A percentile compares a stretch with the other conserved stretches of the same genome.
Evolutionary conservation across 64 coral and sea anemone species (phyloP).

Genomic region (Stichodactyla helianthus): DNA sequence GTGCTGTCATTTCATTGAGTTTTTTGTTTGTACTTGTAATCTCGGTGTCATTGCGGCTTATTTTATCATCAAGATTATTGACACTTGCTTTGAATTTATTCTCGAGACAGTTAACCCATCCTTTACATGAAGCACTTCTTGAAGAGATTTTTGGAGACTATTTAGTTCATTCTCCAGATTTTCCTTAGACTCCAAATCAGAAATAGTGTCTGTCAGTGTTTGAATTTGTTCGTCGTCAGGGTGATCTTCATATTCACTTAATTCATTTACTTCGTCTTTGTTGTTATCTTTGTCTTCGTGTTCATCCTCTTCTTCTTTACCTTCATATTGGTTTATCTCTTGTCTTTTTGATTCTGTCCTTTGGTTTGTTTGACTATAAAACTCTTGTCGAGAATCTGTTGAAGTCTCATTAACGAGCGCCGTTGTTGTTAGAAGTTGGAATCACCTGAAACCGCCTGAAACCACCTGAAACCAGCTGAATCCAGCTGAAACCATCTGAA

Average conservation of each 20-base stretch:
- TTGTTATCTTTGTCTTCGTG: no score
- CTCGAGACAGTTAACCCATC: constrained; percentile 7
- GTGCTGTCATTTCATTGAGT: constrained; percentile 10
- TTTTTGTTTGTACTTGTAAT: constrained; percentile 24
- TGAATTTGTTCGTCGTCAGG: neutral
- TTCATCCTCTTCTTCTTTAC: neutral
- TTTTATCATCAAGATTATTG: neutral
- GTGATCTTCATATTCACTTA: neutral
- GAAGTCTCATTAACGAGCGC: neutral
- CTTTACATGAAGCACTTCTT: constrained; percentile 9
- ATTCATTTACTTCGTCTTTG: neutral
- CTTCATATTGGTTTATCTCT: neutral
- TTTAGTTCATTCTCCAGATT: constrained; percentile 30
- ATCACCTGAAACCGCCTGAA: no score
- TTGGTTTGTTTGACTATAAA: neutral
- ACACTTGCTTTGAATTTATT: constrained; percentile 34
- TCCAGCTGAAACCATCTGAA: no score
- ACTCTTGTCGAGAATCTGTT: neutral
- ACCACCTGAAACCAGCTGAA: no score
- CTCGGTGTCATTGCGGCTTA: constrained; percentile 10
- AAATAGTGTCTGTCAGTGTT: constrained; percentile 23
- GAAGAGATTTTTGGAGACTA: constrained; percentile 3
- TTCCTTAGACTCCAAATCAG: constrained; percentile 25
- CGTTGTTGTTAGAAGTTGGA: no score
- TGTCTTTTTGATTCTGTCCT: neutral